These are phyloP conservation scores for Austrolebias charrua DNA, from an alignment of 2,797 vertebrate genomes.

Conservation along the genomic window DNA sequence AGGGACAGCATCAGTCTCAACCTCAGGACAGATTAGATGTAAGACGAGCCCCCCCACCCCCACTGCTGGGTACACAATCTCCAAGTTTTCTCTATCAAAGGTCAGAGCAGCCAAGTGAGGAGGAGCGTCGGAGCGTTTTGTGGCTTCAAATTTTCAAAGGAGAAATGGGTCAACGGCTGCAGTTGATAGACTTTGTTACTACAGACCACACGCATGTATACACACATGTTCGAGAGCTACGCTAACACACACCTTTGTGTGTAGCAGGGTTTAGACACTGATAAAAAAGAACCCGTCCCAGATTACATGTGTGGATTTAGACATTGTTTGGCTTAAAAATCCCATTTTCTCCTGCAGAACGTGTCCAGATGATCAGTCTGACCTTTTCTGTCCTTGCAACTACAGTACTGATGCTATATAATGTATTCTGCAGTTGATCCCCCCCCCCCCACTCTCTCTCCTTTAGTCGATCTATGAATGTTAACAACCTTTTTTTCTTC, in stretches of 20 bases:
- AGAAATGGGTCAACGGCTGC: conserved; percentile 50
- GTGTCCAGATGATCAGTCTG: conserved; percentile 62
- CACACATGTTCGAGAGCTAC: conserved; percentile 25
- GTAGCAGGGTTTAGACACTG: conserved; percentile 32
- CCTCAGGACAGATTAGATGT: conserved; percentile 54
- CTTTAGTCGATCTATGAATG: conserved; percentile 72
- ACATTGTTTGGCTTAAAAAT: conserved; percentile 55
- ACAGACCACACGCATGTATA: conserved; percentile 24
- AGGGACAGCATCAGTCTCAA: conserved; percentile 53
- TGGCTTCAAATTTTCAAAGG: conserved; percentile 43
- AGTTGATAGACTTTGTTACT: conserved; percentile 28
- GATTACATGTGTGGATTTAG: conserved; percentile 46
- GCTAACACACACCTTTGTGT: conserved; percentile 11
- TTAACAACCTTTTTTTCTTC: conserved; percentile 66
- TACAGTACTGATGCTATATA: conserved; percentile 62
- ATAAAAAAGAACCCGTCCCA: conserved; percentile 43
- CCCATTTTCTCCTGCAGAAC: conserved; percentile 40
- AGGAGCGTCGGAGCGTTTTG: conserved; percentile 24
- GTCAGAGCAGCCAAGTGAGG: conserved; percentile 49
- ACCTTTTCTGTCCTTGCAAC: conserved; percentile 75
- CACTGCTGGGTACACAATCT: conserved; percentile 50
- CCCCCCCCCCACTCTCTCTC: conserved; percentile 31
- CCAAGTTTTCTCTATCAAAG: conserved; percentile 60
- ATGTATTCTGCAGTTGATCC: conserved; percentile 76
- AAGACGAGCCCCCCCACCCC: conserved; percentile 47